These are phyloP conservation scores for Tetramorium bicarinatum DNA, from an alignment of 2,888 invertebrate species.

Conservation along the genomic window DNA sequence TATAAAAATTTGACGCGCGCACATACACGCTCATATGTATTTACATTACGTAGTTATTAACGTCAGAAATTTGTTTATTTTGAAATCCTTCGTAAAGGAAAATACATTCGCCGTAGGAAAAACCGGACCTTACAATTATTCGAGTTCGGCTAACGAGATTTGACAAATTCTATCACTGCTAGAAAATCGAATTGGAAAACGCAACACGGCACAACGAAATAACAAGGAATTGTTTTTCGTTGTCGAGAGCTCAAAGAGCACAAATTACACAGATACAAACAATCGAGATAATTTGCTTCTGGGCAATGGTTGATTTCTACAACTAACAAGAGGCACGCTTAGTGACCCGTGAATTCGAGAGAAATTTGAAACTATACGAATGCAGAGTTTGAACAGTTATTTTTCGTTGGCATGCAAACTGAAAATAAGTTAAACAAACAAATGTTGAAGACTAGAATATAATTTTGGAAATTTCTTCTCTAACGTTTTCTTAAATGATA, in stretches of 20 bases:
- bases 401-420: not conserved
- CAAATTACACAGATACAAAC: slow-evolving; percentile 53
- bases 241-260: slow-evolving; percentile 47
- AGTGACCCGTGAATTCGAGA: slow-evolving; percentile 44
- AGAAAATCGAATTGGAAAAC: slow-evolving; percentile 46
- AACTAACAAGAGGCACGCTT: slow-evolving; percentile 42
- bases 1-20: not conserved
- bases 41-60: not conserved
- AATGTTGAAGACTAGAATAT: not conserved
- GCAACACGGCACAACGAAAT: slow-evolving; percentile 49
- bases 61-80: not conserved
- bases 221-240: slow-evolving; percentile 54
- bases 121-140: slow-evolving; percentile 27
- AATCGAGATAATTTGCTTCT: slow-evolving; percentile 52
- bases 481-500: not conserved
- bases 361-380: slow-evolving; percentile 13
- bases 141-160: slow-evolving; percentile 48
- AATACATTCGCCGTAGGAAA: not conserved
- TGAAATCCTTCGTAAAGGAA: not conserved
- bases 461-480: not conserved
- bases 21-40: too few species aligned
- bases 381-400: not conserved
- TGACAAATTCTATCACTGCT: slow-evolving; percentile 51
- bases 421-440: not conserved
- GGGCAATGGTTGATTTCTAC: slow-evolving; percentile 37